Conservation (phyloP, 92 coral and sea anemone genomes). For the Porites evermanni region DNA sequence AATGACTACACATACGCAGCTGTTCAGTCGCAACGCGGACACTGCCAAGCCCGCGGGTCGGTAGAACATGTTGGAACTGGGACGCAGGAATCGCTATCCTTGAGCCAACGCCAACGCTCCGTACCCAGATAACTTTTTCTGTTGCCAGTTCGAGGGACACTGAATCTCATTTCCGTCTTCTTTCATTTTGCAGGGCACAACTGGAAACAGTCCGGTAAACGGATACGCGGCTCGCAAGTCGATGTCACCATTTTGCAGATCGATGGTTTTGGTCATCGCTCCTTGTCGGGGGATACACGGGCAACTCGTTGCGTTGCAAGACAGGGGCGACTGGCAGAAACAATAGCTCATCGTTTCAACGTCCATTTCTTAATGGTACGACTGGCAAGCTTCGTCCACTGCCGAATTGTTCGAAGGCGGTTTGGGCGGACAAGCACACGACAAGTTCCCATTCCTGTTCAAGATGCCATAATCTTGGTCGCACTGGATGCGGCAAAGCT, state of each 20-base stretch:
- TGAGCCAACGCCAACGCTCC: not conserved
- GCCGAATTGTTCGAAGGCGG: not conserved
- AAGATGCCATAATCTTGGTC: constrained; percentile 20
- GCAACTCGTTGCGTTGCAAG: constrained; percentile 1
- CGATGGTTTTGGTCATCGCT: not conserved
- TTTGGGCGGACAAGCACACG: not conserved
- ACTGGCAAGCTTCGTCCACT: not conserved
- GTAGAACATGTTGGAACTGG: not conserved
- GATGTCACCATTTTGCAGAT: not conserved
- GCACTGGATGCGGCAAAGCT: constrained; percentile 7
- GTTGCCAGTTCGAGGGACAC: not conserved
- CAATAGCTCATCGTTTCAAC: not conserved
- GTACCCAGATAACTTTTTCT: not conserved
- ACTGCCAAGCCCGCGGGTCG: not conserved
- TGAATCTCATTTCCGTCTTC: not conserved
- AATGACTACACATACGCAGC: not conserved
- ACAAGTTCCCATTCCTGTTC: not conserved
- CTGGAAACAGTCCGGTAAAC: not conserved
- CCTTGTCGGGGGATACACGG: not conserved
- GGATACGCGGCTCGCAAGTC: constrained; percentile 1
- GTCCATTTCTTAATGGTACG: not conserved
- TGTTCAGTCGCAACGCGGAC: not conserved
- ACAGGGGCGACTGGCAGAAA: not conserved
- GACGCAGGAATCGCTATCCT: constrained; percentile 1
- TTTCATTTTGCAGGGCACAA: not conserved